A percentile compares a stretch with the other conserved stretches of the same genome.
phyloP scores from a whole-genome alignment of 2,113 vertebrate species.

The Chlorodrepanis virens region DNA sequence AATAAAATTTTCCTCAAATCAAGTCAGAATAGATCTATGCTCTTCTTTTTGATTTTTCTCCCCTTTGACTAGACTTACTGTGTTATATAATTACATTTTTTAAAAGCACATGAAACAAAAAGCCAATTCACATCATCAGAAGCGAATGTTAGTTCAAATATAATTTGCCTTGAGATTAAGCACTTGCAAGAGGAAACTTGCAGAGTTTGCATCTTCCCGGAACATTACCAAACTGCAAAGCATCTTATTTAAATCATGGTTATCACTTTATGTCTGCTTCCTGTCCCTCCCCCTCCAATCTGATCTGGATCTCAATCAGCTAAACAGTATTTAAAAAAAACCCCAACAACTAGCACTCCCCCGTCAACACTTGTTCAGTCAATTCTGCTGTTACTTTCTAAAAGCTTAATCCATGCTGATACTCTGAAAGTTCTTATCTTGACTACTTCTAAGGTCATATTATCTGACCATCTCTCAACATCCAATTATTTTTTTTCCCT shows the following conservation, averaged over 20 bases:
- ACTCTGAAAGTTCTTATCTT: not conserved
- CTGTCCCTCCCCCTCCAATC: not conserved
- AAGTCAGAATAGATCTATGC: not conserved
- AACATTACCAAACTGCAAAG: not conserved
- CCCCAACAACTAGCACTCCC: accelerated
- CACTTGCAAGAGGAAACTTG: not conserved
- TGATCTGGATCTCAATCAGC: not conserved
- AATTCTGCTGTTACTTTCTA: not conserved
- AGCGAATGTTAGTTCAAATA: not conserved
- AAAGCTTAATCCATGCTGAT: not conserved
- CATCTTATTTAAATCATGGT: not conserved
- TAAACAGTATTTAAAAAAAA: not conserved
- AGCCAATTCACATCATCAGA: not conserved
- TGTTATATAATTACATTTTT: not conserved
- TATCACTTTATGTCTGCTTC: not conserved
- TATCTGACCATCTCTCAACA: not conserved
- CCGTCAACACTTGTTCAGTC: not conserved
- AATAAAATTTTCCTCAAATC: slow-evolving; percentile 32
- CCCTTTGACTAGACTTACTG: not conserved
- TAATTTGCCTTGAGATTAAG: not conserved
- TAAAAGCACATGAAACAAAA: not conserved
- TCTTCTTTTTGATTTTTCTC: not conserved
- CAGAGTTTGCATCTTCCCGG: not conserved
- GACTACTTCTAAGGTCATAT: not conserved
- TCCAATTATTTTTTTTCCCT: not conserved